These are phyloP conservation scores for Vimba vimba DNA, from an alignment of 2,113 vertebrate species.

Conservation along the genomic window DNA sequence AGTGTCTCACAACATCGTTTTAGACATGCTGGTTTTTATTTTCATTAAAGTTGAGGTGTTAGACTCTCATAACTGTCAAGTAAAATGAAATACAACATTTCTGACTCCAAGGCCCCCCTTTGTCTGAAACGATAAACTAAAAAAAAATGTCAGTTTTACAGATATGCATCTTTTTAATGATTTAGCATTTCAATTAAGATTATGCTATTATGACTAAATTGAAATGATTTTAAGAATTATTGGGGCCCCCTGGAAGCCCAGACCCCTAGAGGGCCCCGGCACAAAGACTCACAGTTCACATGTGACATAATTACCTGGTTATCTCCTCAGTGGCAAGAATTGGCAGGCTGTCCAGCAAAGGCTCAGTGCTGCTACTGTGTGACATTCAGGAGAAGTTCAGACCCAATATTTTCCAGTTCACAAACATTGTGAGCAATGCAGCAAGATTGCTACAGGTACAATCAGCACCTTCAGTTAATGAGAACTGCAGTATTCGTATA, in stretches of 20 bases:
- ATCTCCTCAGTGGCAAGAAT: slow-evolving; percentile 69
- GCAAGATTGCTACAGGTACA: slow-evolving; percentile 84
- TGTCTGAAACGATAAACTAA: too few species aligned
- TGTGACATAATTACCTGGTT: neutral
- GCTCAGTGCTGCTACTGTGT: slow-evolving; percentile 84
- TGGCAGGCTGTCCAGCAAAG: slow-evolving; percentile 75
- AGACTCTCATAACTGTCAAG: neutral
- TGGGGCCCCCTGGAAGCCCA: neutral
- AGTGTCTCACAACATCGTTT: neutral
- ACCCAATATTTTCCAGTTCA: slow-evolving; percentile 80
- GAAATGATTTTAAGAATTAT: neutral
- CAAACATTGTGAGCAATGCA: slow-evolving; percentile 83
- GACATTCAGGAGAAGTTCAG: slow-evolving; percentile 93
- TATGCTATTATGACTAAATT: neutral
- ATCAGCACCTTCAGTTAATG: neutral
- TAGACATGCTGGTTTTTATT: neutral
- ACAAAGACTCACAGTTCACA: neutral
- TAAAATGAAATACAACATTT: neutral
- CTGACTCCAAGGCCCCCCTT: too few species aligned
- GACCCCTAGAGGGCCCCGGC: too few species aligned
- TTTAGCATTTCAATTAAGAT: neutral
- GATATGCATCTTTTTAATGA: neutral
- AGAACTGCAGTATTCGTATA: neutral
- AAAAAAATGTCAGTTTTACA: neutral
- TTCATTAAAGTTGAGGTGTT: neutral